A percentile compares a stretch with the other conserved stretches of the same genome.
Evolutionary conservation across 2,797 vertebrate genomes (phyloP).

Genomic region (Cichlasoma orientale): DNA sequence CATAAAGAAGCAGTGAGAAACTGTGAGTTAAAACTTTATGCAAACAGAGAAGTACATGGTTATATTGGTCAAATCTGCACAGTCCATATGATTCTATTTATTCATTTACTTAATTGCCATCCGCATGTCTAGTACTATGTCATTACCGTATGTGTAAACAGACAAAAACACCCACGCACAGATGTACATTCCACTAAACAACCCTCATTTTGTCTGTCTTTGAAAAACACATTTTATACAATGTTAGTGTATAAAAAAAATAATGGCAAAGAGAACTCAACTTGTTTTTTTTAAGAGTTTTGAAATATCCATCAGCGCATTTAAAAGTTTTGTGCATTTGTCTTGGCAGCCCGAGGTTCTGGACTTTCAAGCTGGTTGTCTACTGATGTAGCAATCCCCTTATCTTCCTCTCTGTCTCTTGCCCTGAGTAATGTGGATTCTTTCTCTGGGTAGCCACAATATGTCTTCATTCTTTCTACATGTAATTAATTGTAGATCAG

Average conservation of each 20-base stretch:
- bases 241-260: not conserved
- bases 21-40: not conserved
- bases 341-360: not conserved
- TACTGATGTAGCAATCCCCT: constrained; percentile 9
- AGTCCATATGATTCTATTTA: constrained; percentile 20
- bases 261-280: constrained; percentile 7
- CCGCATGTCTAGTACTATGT: constrained; percentile 36
- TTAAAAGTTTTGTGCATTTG: not conserved
- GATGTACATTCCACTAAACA: constrained; percentile 30
- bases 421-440: not conserved
- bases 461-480: not conserved
- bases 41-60: not conserved
- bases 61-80: constrained; percentile 1
- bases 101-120: constrained; percentile 61
- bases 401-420: not conserved
- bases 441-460: not conserved
- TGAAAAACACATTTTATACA: not conserved
- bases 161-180: constrained; percentile 53
- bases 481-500: not conserved
- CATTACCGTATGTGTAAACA: constrained; percentile 51
- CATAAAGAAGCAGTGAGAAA: not conserved
- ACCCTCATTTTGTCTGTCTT: constrained; percentile 19
- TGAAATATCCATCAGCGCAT: constrained; percentile 4
- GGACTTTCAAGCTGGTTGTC: constrained; percentile 15
- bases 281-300: constrained; percentile 9